Evolutionary conservation across 1,140 invertebrate species (phyloP), one percentile per base, ranked within the genome.

Genomic region (Calliphora vicina): DNA sequence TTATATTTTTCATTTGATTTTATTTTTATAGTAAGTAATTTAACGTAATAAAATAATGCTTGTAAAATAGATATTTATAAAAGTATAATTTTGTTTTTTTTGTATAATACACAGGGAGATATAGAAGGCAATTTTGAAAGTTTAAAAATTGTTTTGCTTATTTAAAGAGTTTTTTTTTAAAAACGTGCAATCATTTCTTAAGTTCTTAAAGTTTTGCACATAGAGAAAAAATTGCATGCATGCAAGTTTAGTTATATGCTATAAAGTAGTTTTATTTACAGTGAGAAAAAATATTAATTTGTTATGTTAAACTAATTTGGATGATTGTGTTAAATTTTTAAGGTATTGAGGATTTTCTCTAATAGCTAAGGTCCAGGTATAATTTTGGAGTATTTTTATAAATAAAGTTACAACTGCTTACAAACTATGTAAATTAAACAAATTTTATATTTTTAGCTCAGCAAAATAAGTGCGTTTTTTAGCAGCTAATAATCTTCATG

Each of bases 91-190:
- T 20, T n/a, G 26, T 8, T 35, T 35, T 35, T 42, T 80, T 81
- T 61, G 50, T 29, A 82, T 86, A 88, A 89, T 88, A 89, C 86
- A 89, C 88, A 89, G 88, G 88, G 88, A 89, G 88, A 87, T 89
- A 88, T 89, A 89, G 88, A 81, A 78, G 74, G 74, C 74, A 78
- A 45, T 78, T 78, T 78, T 45, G 20, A 78, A 43, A 43, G 13
- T 78, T 76, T 25, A 1, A 78, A 78, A 43, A 25, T 29, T 25
- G 43, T 67, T 23, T 67, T 67, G 61, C 4, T 67, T 67, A 67
- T 20, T 20, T 67, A 23, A 17, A 17, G 4, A 57, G 17, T 57
- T 57, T n/a, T 17, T 57, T 57, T 57, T n/a, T 5, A 67, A 67
- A 23, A 67, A 67, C 61, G 61, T 67, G n/a, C 61, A 67, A 8